Evolutionary conservation across 2,888 invertebrate genomes (phyloP).

Genomic region (Drosophila flavopinicola): DNA sequence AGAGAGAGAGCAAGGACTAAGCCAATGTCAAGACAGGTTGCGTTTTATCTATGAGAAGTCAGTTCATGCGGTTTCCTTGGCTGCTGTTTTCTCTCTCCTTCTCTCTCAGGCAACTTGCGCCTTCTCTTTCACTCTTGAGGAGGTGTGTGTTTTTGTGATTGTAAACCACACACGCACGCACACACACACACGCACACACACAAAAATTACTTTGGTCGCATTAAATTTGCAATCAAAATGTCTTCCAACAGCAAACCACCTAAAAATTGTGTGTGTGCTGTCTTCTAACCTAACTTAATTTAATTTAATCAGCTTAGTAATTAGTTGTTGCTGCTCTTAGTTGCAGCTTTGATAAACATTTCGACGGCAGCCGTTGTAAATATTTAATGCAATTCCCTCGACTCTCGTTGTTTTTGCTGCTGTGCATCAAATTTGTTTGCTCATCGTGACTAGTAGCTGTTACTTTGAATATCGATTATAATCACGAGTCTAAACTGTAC

Average conservation of each 20-base stretch:
- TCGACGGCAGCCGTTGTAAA: slow-evolving; percentile 13
- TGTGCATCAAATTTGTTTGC: slow-evolving; percentile 1
- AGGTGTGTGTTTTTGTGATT: slow-evolving; percentile 13
- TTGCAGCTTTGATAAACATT: slow-evolving; percentile 21
- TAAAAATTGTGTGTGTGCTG: slow-evolving; percentile 8
- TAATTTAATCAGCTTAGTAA: slow-evolving; percentile 53
- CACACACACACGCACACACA: background rate
- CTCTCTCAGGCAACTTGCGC: background rate
- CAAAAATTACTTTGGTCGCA: slow-evolving; percentile 31
- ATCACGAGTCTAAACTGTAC: background rate
- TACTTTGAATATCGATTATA: background rate
- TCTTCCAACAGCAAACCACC: slow-evolving; percentile 8
- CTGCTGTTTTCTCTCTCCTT: background rate
- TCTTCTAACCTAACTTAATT: slow-evolving; percentile 36
- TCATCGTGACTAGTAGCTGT: background rate
- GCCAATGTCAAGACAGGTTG: slow-evolving; percentile 30
- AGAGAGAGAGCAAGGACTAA: background rate
- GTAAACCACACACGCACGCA: background rate
- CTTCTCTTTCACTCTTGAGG: background rate
- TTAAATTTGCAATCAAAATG: slow-evolving; percentile 44
- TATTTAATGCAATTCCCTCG: slow-evolving; percentile 29
- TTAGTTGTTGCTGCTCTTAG: slow-evolving; percentile 30
- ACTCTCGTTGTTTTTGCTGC: background rate
- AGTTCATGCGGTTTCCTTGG: slow-evolving; percentile 8
- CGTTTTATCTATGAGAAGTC: slow-evolving; percentile 44